Conservation (phyloP, 2,797 vertebrate species). For the Nothura maculosa region DNA sequence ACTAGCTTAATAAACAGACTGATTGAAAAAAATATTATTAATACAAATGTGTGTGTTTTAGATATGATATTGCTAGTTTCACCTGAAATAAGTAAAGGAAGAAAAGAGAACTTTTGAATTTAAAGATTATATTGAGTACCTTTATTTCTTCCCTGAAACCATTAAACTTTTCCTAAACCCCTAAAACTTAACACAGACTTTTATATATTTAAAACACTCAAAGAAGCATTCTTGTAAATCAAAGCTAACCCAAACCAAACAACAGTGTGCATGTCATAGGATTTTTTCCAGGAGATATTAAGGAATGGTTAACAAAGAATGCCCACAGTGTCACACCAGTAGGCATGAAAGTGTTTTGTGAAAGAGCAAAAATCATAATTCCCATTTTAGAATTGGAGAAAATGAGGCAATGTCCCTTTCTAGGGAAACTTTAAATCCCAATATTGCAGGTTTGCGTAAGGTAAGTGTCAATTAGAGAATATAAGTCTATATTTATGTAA, state of each 20-base stretch:
- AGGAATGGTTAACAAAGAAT: not conserved
- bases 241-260: not conserved
- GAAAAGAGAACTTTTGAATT: not conserved
- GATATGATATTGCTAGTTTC: not conserved
- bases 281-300: not conserved
- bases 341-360: not conserved
- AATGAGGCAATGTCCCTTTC: not conserved
- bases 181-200: not conserved
- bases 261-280: not conserved
- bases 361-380: not conserved
- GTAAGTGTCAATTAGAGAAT: not conserved
- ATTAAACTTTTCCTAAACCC: not conserved
- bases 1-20: not conserved
- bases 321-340: not conserved
- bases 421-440: accelerated
- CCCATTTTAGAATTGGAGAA: not conserved
- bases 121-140: not conserved
- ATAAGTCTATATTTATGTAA: not conserved
- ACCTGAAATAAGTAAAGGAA: not conserved
- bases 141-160: not conserved
- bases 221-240: not conserved
- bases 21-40: not conserved
- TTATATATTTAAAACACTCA: not conserved
- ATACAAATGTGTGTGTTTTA: not conserved
- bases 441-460: not conserved